Percentiles rank a stretch among this genome's conserved stretches.
phyloP scores from a whole-genome alignment of 2,888 invertebrate species.

The Xestobium rufovillosum region DNA sequence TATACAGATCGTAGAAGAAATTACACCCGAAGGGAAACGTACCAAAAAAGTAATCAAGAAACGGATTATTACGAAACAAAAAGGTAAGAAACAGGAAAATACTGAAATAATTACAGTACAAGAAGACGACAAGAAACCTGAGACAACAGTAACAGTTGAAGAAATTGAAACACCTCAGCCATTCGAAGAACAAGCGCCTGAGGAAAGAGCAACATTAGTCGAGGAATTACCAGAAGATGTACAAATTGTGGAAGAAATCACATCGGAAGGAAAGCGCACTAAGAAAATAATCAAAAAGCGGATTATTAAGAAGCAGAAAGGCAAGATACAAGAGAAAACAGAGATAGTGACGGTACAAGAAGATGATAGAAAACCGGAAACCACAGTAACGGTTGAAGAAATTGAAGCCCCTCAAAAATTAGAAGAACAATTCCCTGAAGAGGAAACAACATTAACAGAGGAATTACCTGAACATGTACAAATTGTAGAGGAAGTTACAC shows the following conservation, averaged over 20 bases:
- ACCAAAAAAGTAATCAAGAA: constrained; percentile 36
- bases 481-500: constrained; percentile 32
- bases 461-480: constrained; percentile 35
- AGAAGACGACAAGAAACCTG: constrained; percentile 36
- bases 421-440: constrained; percentile 24
- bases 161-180: constrained; percentile 32
- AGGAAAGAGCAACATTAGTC: constrained; percentile 26
- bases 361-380: constrained; percentile 42
- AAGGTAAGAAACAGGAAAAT: constrained; percentile 42
- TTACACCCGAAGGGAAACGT: constrained; percentile 21
- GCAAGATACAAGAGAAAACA: constrained; percentile 32
- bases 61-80: constrained; percentile 43
- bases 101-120: constrained; percentile 46
- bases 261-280: constrained; percentile 29
- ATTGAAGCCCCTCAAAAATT: constrained; percentile 25
- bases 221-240: constrained; percentile 36
- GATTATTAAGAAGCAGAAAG: constrained; percentile 35
- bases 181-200: constrained; percentile 23
- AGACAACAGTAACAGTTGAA: constrained; percentile 38
- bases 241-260: constrained; percentile 27
- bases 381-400: constrained; percentile 35
- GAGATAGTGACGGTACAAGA: constrained; percentile 46
- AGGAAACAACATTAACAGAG: constrained; percentile 29
- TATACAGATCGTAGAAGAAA: constrained; percentile 30
- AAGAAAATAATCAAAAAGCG: constrained; percentile 34